A percentile compares a stretch with the other conserved stretches of the same genome.
Evolutionary conservation across 2,113 vertebrate genomes (phyloP).

Genomic region (Periophthalmus modestus): DNA sequence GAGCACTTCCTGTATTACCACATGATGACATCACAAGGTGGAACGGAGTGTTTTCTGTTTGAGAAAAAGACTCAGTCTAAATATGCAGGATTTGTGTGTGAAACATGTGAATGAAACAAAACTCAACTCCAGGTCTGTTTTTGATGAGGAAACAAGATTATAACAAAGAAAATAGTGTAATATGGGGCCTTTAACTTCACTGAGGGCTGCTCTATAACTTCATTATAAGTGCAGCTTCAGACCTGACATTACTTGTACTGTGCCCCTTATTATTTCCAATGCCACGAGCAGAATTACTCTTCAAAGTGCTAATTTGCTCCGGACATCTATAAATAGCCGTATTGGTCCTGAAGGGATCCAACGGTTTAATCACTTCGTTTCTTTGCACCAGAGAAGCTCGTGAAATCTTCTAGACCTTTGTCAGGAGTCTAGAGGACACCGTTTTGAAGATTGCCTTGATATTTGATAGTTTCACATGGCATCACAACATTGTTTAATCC

Average conservation of each 20-base stretch:
- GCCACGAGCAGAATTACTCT: conserved; percentile 34
- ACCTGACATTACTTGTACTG: not conserved
- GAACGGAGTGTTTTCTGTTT: too few relatives aligned
- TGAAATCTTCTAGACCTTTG: conserved; percentile 35
- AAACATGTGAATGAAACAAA: too few relatives aligned
- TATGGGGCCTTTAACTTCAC: not conserved
- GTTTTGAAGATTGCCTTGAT: conserved; percentile 22
- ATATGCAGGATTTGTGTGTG: too few relatives aligned
- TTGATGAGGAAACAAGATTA: too few relatives aligned
- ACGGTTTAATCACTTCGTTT: conserved; percentile 63
- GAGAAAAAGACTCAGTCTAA: too few relatives aligned
- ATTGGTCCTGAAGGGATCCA: conserved; percentile 19
- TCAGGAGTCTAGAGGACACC: conserved; percentile 34
- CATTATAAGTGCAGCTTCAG: not conserved
- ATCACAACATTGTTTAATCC: too few relatives aligned
- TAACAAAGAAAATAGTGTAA: too few relatives aligned
- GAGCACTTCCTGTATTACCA: too few relatives aligned
- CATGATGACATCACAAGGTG: too few relatives aligned
- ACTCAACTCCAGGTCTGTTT: too few relatives aligned
- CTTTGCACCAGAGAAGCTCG: conserved; percentile 44
- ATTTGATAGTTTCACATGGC: conserved; percentile 2
- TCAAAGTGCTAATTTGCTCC: conserved; percentile 50
- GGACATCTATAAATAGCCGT: conserved; percentile 52
- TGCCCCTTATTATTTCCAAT: conserved; percentile 35
- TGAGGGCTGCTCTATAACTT: not conserved